These are phyloP conservation scores for Saimiri boliviensis DNA, from an alignment of 2,113 vertebrate genomes.

Conservation along the genomic window DNA sequence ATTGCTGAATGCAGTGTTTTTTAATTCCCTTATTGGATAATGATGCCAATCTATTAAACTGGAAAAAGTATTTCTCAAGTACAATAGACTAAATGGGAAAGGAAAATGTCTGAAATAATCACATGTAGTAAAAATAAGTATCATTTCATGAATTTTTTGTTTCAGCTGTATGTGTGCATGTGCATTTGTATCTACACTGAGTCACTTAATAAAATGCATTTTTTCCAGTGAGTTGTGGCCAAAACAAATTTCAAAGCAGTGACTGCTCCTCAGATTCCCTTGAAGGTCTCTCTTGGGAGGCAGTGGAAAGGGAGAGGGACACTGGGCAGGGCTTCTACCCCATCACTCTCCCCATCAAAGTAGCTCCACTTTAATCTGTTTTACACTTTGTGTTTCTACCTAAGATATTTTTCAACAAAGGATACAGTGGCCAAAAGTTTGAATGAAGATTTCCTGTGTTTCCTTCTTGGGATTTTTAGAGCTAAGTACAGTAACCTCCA, in stretches of 20 bases:
- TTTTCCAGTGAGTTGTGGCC: constrained; percentile 29
- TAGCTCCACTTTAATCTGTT: constrained; percentile 61
- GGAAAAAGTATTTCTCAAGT: neutral
- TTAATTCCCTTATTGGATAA: neutral
- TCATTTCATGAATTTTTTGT: neutral
- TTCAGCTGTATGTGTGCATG: neutral
- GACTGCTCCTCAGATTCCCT: constrained; percentile 48
- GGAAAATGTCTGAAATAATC: neutral
- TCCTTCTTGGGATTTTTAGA: constrained; percentile 34
- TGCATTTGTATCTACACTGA: neutral
- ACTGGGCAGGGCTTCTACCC: constrained; percentile 41
- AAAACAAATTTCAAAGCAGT: constrained; percentile 65
- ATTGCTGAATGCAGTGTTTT: neutral
- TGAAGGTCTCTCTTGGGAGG: constrained; percentile 34
- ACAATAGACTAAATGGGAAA: neutral
- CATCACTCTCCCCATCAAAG: constrained; percentile 40
- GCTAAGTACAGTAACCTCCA: neutral
- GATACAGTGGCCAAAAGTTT: constrained; percentile 30
- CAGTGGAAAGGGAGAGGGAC: neutral
- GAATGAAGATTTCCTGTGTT: constrained; percentile 39
- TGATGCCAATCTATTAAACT: neutral
- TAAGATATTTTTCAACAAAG: constrained; percentile 64
- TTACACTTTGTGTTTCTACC: constrained; percentile 43
- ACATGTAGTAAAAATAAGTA: neutral
- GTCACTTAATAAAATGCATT: constrained; percentile 43